Conservation (phyloP, 2,113 vertebrate genomes). For the Cinclus mexicanus region DNA sequence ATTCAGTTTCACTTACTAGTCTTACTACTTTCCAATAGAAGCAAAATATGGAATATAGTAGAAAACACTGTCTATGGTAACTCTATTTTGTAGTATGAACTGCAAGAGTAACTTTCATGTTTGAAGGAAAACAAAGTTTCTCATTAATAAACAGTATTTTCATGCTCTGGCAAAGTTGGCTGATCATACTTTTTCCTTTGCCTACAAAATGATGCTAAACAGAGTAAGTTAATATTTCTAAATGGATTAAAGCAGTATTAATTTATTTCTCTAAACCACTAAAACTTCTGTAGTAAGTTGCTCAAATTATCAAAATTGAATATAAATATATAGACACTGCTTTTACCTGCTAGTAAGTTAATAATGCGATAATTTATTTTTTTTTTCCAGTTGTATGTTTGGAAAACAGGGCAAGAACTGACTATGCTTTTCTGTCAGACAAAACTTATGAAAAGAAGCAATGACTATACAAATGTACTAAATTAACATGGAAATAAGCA, state of each 20-base stretch:
- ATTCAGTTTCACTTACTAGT: background rate
- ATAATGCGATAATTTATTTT: background rate
- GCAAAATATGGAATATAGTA: background rate
- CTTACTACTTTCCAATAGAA: background rate
- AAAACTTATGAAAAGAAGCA: background rate
- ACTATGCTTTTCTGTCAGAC: background rate
- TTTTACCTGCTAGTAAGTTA: background rate
- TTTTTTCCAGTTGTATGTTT: background rate
- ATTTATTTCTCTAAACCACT: background rate
- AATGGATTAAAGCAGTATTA: background rate
- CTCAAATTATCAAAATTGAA: background rate
- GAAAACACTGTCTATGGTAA: background rate
- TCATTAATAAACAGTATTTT: background rate
- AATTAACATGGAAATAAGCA: background rate
- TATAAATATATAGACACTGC: background rate
- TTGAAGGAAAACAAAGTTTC: background rate
- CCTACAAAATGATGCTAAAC: background rate
- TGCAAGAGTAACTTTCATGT: background rate
- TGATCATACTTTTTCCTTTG: background rate
- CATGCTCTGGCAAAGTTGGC: background rate
- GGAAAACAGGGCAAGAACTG: background rate
- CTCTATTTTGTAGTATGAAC: background rate
- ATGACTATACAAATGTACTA: background rate
- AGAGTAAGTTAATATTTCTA: background rate
- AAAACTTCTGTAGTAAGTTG: background rate